Evolutionary conservation across 53 echinoderm and acorn worm species (phyloP).

Genomic region (Zoroaster sp.): DNA sequence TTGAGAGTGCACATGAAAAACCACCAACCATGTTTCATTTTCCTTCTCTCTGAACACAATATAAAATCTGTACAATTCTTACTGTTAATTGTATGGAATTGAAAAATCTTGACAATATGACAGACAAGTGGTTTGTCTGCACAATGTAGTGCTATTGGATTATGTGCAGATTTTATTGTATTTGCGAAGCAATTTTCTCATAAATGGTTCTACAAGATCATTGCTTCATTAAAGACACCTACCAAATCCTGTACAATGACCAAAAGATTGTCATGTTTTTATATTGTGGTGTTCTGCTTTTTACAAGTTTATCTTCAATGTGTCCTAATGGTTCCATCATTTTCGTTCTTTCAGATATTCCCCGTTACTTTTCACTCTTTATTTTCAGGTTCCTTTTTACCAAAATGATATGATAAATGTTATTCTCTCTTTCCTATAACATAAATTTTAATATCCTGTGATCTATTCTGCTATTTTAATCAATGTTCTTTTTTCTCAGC

Average conservation of each 20-base stretch:
- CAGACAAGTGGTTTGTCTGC: too few relatives aligned
- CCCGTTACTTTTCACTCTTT: not conserved
- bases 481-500: not conserved
- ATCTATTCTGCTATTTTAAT: not conserved
- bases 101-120: too few relatives aligned
- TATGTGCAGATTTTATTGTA: too few relatives aligned
- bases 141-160: too few relatives aligned
- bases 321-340: not conserved
- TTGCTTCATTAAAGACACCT: too few relatives aligned
- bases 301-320: not conserved
- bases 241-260: too few relatives aligned
- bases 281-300: too few relatives aligned
- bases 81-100: not conserved
- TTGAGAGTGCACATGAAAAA: conserved; percentile 8
- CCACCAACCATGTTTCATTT: conserved; percentile 49
- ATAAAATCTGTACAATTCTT: not conserved
- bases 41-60: not conserved
- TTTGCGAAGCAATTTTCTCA: too few relatives aligned
- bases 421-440: not conserved
- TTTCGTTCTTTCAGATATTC: not conserved
- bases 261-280: too few relatives aligned
- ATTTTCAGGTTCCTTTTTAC: not conserved
- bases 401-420: not conserved
- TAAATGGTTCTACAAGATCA: too few relatives aligned
- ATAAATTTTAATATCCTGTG: not conserved